A percentile compares a stretch with the other conserved stretches of the same genome.
phyloP scores from a whole-genome alignment of 2,888 invertebrate species.

The Conomelus anceps region DNA sequence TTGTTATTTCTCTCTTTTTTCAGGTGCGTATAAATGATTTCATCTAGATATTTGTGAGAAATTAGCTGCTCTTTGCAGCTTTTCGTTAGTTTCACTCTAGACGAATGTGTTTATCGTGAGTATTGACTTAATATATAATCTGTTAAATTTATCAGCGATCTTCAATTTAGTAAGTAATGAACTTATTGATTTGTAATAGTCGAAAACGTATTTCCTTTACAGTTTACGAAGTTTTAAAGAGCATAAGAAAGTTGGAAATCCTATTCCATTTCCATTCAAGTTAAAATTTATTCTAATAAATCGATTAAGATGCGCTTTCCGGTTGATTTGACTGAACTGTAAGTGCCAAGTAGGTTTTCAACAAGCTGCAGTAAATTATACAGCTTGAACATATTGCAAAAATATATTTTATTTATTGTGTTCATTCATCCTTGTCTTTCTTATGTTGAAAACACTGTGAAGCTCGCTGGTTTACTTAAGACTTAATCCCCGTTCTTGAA shows the following conservation, averaged over 20 bases:
- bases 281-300: background rate
- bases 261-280: background rate
- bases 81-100: too few relatives aligned
- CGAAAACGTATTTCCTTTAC: too few relatives aligned
- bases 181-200: too few relatives aligned
- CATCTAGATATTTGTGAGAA: background rate
- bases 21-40: background rate
- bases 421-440: background rate
- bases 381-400: background rate
- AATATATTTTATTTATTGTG: background rate
- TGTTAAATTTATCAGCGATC: too few relatives aligned
- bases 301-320: background rate
- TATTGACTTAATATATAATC: background rate
- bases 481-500: background rate
- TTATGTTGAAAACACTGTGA: background rate
- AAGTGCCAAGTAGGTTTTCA: background rate
- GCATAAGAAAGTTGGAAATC: background rate
- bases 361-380: background rate
- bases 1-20: background rate
- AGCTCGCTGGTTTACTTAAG: background rate
- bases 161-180: too few relatives aligned
- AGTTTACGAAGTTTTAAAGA: too few relatives aligned
- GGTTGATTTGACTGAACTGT: background rate
- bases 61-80: too few relatives aligned
- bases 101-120: too few relatives aligned